Evolutionary conservation across 2,888 invertebrate genomes (phyloP).

Genomic region (Iselma pallidipennis): DNA sequence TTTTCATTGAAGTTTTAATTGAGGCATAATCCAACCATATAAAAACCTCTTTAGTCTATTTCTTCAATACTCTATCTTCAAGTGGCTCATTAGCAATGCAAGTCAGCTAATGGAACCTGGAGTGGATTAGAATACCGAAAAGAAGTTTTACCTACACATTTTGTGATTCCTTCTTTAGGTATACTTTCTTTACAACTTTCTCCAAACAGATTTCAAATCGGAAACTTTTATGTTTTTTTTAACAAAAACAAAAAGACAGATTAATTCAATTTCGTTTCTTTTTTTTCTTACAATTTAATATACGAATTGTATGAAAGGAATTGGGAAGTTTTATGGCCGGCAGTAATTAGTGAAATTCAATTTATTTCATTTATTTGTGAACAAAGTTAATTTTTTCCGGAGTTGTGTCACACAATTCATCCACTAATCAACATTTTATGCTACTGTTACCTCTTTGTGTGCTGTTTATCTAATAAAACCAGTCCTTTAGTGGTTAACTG

Average conservation of each 20-base stretch:
- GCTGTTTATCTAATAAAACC: slow-evolving; percentile 18
- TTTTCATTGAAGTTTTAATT: slow-evolving; percentile 38
- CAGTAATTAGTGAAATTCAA: slow-evolving; percentile 21
- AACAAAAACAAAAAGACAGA: background rate
- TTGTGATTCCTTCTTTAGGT: background rate
- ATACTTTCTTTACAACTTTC: background rate
- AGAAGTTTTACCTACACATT: slow-evolving; percentile 13
- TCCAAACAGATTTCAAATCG: no score
- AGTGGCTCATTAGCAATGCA: slow-evolving; percentile 47
- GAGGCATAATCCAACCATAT: slow-evolving; percentile 38
- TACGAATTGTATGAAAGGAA: background rate
- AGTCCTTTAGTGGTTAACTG: background rate
- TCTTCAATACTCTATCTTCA: slow-evolving; percentile 35
- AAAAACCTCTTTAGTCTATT: slow-evolving; percentile 37
- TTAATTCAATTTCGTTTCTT: background rate
- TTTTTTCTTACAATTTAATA: background rate
- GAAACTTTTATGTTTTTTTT: background rate
- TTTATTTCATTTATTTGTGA: slow-evolving; percentile 18
- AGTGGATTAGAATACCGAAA: slow-evolving; percentile 28
- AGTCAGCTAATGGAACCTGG: slow-evolving; percentile 41
- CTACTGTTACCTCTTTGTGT: slow-evolving; percentile 22
- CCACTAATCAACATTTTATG: slow-evolving; percentile 20
- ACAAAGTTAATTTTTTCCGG: slow-evolving; percentile 21
- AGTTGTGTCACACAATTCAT: slow-evolving; percentile 14
- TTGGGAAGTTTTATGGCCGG: background rate